Conservation (phyloP, 2,797 vertebrate genomes). For the Halcyon badia region DNA sequence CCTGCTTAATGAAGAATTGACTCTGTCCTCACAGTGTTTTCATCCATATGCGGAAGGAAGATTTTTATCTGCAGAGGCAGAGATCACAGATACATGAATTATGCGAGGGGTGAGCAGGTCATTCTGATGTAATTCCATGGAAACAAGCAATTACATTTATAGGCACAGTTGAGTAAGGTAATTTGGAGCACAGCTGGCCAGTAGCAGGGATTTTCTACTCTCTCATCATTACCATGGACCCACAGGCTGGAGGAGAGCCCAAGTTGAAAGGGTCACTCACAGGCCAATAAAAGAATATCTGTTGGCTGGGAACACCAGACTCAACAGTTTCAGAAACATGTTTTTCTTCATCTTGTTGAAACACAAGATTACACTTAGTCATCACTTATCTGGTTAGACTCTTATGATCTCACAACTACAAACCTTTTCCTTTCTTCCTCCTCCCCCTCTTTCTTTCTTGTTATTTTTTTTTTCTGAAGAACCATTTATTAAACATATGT, state of each 20-base stretch:
- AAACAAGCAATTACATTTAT: conserved; percentile 43
- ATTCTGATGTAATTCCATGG: conserved; percentile 39
- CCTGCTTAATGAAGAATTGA: neutral
- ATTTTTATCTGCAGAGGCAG: conserved; percentile 1
- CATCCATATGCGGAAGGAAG: neutral
- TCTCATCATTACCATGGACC: conserved; percentile 48
- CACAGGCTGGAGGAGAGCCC: conserved; percentile 27
- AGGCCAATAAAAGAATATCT: conserved; percentile 40
- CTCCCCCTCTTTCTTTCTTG: neutral
- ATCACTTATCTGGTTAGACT: neutral
- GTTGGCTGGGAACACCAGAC: neutral
- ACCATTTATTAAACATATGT: conserved; percentile 19
- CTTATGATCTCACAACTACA: neutral
- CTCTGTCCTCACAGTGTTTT: neutral
- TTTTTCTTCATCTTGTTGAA: conserved; percentile 49
- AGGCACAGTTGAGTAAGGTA: conserved; percentile 31
- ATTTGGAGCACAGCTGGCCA: conserved; percentile 49
- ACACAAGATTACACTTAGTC: conserved; percentile 51
- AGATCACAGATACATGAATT: neutral
- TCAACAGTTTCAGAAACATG: conserved; percentile 52
- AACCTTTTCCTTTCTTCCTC: conserved; percentile 25
- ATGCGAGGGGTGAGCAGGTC: conserved; percentile 21
- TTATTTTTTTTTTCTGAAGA: neutral
- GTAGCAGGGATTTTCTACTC: conserved; percentile 43
- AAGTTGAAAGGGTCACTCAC: neutral